Evolutionary conservation across 2,797 vertebrate genomes (phyloP), one percentile per base, ranked within the genome.

Genomic region (Eutrigla gurnardus): DNA sequence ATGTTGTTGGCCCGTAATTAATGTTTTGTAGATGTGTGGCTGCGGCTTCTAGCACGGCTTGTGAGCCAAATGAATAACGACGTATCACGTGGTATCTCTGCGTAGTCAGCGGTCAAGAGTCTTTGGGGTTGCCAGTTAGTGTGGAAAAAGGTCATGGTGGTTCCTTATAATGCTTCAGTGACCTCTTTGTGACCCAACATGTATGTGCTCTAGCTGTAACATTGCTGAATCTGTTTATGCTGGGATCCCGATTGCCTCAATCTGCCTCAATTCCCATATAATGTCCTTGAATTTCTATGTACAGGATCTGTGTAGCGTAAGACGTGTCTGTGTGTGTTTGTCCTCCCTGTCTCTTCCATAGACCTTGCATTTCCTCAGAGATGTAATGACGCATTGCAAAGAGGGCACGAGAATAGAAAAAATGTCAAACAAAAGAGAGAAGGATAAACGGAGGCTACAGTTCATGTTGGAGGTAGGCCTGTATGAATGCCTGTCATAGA

Each of bases 341-440:
- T 67, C 39, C 2, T 53, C 18, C 2, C 12, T 15, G 18, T 55
- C 9, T 57, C n/a, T 60, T 11, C 46, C 15, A 37, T 47, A n/a
- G 55, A 64, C 62, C 45, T 63, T 17, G 13, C 17, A 32, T 17
- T 65, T 69, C 70, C 46, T 69, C 45, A 32, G 57, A 69, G 73
- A 73, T 70, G 67, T 75, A 83, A 65, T 52, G n/a, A 75, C 47
- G 69, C 3, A 40, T 67, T 72, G n/a, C 73, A 35, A 62, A 65
- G 47, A 43, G 17, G 43, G 37, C 17, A 35, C 36, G 12, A n/a
- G 2, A 71, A 47, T n/a, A 50, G 15, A 60, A 35, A 25, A 55
- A 8, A 63, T 58, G 35, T 59, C 9, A 47, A 79, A 66, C 60
- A 52, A 74, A 75, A 71, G 36, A 4, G 14, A n/a, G 11, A 13